Conservation (phyloP, 1,140 invertebrate genomes). For the Ruditapes philippinarum region DNA sequence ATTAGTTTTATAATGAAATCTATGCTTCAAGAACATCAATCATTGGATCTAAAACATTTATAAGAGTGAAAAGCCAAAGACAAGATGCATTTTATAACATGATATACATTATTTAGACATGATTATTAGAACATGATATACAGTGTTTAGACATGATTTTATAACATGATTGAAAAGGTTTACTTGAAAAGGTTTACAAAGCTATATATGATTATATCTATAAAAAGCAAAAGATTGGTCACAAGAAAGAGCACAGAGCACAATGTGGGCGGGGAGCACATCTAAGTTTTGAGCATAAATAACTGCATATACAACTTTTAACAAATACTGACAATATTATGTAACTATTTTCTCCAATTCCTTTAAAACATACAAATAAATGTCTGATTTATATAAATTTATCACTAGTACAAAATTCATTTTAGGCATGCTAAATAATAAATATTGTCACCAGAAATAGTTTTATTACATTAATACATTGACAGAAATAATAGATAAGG, state of each 20-base stretch:
- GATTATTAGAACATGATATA: neutral
- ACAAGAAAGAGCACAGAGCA: neutral
- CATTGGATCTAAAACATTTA: too few species aligned
- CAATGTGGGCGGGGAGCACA: neutral
- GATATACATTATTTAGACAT: neutral
- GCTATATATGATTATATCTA: neutral
- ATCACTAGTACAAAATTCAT: neutral
- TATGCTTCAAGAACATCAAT: too few species aligned
- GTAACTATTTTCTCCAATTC: neutral
- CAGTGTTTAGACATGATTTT: neutral
- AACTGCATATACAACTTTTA: neutral
- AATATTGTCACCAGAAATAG: too few species aligned
- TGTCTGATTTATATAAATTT: neutral
- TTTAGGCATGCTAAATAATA: too few species aligned
- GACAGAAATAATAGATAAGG: too few species aligned
- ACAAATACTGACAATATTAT: neutral
- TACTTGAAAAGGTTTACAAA: neutral
- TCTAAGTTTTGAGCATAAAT: neutral
- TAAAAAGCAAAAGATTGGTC: neutral
- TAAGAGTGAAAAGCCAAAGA: neutral
- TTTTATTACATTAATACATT: neutral
- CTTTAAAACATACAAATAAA: neutral
- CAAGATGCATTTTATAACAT: neutral
- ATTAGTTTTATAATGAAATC: too few species aligned
- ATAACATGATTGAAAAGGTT: neutral